Evolutionary conservation across 2,113 vertebrate species (phyloP).

Genomic region (Pedionomus torquatus): DNA sequence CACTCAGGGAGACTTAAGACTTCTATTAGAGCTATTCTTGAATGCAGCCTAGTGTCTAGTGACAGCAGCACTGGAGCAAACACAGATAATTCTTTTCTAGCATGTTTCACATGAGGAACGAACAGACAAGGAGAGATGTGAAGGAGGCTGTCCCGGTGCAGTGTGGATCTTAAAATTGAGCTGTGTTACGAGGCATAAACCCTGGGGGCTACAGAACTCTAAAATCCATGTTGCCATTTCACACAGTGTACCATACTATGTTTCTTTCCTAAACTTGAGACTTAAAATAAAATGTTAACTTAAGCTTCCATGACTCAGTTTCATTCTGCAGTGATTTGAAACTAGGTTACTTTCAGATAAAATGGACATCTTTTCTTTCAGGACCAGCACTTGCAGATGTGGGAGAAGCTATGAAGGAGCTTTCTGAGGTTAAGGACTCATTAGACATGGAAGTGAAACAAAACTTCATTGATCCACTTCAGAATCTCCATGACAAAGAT

Average conservation of each 20-base stretch:
- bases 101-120: not conserved
- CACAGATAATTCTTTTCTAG: not conserved
- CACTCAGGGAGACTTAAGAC: not conserved
- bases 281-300: not conserved
- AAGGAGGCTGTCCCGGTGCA: not conserved
- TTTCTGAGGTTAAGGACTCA: conserved; percentile 96
- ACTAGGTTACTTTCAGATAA: not conserved
- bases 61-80: not conserved
- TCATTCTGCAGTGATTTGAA: not conserved
- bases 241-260: not conserved
- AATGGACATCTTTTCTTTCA: conserved; percentile 48
- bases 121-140: fast-evolving
- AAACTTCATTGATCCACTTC: conserved; percentile 97
- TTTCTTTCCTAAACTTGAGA: not conserved
- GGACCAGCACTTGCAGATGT: conserved; percentile 90
- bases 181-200: not conserved
- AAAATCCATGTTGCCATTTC: not conserved
- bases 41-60: not conserved
- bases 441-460: conserved; percentile 99
- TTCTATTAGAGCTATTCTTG: not conserved
- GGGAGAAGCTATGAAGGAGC: conserved; percentile 93
- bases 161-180: not conserved
- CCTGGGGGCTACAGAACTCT: not conserved
- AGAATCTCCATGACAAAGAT: conserved; percentile 97
- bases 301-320: not conserved